A percentile compares a stretch with the other conserved stretches of the same genome.
Evolutionary conservation across 92 coral and sea anemone species (phyloP).

Genomic region (Anthopleura xanthogrammica): DNA sequence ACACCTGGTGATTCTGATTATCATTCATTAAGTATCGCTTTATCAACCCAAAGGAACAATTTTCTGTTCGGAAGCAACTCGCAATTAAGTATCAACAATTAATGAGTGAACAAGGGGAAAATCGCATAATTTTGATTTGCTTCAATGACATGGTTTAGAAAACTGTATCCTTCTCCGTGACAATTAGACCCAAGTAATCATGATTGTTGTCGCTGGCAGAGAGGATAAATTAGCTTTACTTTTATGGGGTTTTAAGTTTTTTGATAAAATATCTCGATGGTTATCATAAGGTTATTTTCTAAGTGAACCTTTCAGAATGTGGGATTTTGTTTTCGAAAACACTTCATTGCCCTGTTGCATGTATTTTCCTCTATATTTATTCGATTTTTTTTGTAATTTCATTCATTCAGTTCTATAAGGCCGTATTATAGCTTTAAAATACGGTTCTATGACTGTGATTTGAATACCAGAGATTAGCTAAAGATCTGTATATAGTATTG

Average conservation of each 20-base stretch:
- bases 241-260: background rate
- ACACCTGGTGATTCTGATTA: slow-evolving; percentile 62
- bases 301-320: background rate
- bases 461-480: background rate
- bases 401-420: background rate
- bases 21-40: slow-evolving; percentile 59
- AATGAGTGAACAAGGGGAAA: background rate
- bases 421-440: background rate
- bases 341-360: no score
- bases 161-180: slow-evolving; percentile 8
- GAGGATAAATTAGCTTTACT: background rate
- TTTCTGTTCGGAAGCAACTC: slow-evolving; percentile 35
- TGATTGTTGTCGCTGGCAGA: background rate
- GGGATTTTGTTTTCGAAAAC: background rate
- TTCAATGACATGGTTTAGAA: slow-evolving; percentile 7
- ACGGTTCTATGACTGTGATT: slow-evolving; percentile 1
- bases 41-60: slow-evolving; percentile 64
- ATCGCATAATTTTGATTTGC: background rate
- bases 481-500: slow-evolving; percentile 15
- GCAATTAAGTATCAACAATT: slow-evolving; percentile 1
- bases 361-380: background rate
- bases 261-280: slow-evolving; percentile 6
- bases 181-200: slow-evolving; percentile 9
- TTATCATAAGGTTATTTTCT: background rate
- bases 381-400: background rate